phyloP scores from a whole-genome alignment of 1,140 invertebrate species.

The Lineus longissimus region DNA sequence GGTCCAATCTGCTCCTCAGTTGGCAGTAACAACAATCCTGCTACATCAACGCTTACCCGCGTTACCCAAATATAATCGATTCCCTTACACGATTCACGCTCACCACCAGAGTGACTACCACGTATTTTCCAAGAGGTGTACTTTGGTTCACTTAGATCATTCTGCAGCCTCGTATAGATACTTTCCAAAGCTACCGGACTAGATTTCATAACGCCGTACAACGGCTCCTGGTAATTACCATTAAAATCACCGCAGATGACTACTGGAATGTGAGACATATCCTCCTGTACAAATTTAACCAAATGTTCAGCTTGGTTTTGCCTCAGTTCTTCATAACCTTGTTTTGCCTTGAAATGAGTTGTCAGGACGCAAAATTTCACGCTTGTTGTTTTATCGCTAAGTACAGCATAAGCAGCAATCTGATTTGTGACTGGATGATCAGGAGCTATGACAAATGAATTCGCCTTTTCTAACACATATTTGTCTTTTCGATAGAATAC shows the following conservation, averaged over 20 bases:
- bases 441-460: slow-evolving; percentile 67
- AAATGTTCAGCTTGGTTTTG: slow-evolving; percentile 74
- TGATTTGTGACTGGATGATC: slow-evolving; percentile 69
- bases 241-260: slow-evolving; percentile 77
- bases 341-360: slow-evolving; percentile 75
- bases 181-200: slow-evolving; percentile 42
- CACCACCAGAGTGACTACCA: slow-evolving; percentile 26
- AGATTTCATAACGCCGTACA: slow-evolving; percentile 56
- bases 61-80: slow-evolving; percentile 78
- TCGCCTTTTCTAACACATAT: slow-evolving; percentile 61
- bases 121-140: slow-evolving; percentile 79
- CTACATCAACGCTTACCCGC: slow-evolving; percentile 59
- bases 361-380: slow-evolving; percentile 66
- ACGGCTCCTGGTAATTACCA: slow-evolving; percentile 69
- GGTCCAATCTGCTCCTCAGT: slow-evolving; percentile 65
- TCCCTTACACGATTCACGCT: slow-evolving; percentile 69
- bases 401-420: slow-evolving; percentile 63
- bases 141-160: slow-evolving; percentile 58
- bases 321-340: slow-evolving; percentile 57
- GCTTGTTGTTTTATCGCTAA: slow-evolving; percentile 45
- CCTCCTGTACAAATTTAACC: slow-evolving; percentile 59
- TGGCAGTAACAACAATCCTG: slow-evolving; percentile 64
- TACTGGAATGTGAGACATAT: slow-evolving; percentile 56
- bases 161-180: slow-evolving; percentile 37
- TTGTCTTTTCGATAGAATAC: slow-evolving; percentile 67